Percentiles rank a stretch among this genome's conserved stretches.
These are phyloP conservation scores for Agrochola lychnidis DNA, from an alignment of 2,888 invertebrate genomes.

Conservation along the genomic window DNA sequence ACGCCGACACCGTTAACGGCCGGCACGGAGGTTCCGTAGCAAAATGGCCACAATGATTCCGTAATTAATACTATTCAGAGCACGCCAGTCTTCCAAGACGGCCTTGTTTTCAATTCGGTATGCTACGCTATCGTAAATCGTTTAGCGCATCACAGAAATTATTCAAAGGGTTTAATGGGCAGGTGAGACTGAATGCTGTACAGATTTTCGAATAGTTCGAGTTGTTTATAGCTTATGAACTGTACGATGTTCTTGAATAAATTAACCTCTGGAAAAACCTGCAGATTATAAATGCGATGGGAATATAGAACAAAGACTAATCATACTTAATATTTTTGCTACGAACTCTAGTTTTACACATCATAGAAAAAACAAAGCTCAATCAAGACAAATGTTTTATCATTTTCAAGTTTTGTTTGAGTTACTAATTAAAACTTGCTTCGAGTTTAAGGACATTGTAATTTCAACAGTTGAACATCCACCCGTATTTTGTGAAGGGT, in stretches of 20 bases:
- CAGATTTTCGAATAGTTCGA: conserved; percentile 72
- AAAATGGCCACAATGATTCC: conserved; percentile 80
- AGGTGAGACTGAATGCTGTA: conserved; percentile 79
- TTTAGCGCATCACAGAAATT: conserved; percentile 82
- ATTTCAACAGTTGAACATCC: background rate
- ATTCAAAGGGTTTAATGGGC: conserved; percentile 81
- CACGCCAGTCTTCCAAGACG: conserved; percentile 82
- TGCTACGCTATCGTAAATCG: conserved; percentile 85
- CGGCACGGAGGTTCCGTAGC: conserved; percentile 78
- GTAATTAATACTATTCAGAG: conserved; percentile 86
- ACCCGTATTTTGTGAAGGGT: conserved; percentile 7
- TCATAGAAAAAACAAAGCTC: conserved; percentile 6
- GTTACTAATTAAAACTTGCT: background rate
- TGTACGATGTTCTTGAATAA: conserved; percentile 23
- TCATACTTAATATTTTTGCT: conserved; percentile 18
- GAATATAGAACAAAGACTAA: conserved; percentile 45
- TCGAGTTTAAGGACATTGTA: conserved; percentile 9
- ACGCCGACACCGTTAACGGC: conserved; percentile 79
- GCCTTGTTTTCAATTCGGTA: conserved; percentile 87
- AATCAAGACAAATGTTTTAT: background rate
- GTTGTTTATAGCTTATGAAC: conserved; percentile 44
- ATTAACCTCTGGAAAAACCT: conserved; percentile 30
- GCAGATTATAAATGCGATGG: conserved; percentile 19
- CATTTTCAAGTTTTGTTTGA: background rate
- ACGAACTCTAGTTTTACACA: conserved; percentile 3